Base-by-base conservation (phyloP, 2,113 vertebrate species). In the Sialia sialis region DNA sequence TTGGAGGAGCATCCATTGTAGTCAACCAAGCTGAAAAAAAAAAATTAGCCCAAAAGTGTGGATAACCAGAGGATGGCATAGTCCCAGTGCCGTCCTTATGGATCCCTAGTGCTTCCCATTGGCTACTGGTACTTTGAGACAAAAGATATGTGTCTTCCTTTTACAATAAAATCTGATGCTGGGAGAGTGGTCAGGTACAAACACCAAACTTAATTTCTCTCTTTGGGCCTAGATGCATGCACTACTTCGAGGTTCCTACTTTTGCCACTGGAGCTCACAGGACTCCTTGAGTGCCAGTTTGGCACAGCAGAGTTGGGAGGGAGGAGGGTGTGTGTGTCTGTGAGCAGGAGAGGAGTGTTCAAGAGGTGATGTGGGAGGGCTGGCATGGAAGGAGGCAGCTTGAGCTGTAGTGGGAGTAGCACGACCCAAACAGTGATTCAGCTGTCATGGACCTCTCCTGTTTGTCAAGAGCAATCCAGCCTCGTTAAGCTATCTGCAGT, bases 181-280 rank as follows among this genome's bases (percentile, higher is more conserved):
- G 74, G 22, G 32, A 63, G 29, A 43, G 36, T 4, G 1, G 18
- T 75, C 10, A 29, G 46, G 23, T 60, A 29, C 41, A 56, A 74
- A 48, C 0, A 2, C 52, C n/a, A 32, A 49, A 46, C 46, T 10
- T 63, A 10, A 18, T 30, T 36, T 51, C 34, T 39, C 32, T 51
- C 55, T 46, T 55, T 0, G 2, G 41, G 29, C 20, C n/a, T 59
- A 44, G 68, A 34, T 30, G 27, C 15, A 0, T 3, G 7, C 7
- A 2, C 29, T 21, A 36, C 73, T 66, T 56, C 27, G 62, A 34
- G 6, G 1, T 14, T 9, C 2, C 2, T 43, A 0, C 41, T 38
- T 44, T 22, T 60, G 62, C 63, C 44, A 5, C 52, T 76, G 39
- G 75, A 44, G 63, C 69, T 78, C 23, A 0, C 2, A 3, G 21